Evolutionary conservation across 2,797 vertebrate genomes (phyloP), one percentile per base, ranked within the genome.

Genomic region (Takifugu ocellatus): DNA sequence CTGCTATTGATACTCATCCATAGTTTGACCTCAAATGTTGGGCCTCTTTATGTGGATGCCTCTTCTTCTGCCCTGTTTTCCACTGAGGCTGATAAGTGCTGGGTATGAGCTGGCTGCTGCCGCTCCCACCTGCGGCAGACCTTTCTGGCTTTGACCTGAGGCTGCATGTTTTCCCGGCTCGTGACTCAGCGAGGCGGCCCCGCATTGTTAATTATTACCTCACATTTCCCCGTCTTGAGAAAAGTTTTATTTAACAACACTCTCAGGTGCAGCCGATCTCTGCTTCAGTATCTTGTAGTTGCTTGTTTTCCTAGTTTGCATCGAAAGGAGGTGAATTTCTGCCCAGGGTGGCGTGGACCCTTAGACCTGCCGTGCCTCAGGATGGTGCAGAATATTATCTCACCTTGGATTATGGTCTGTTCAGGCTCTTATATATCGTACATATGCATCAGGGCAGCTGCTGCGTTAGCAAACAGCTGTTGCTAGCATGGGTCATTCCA

Each of bases 171-270:
- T 66, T 51, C 54, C 29, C 24, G 4, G n/a, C 46, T 54, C 52
- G 51, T 85, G 82, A 85, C 78, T 84, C 79, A 78, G 74, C 71
- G 64, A 59, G 36, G 51, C 11, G 24, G 44, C 31, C 42, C 51
- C 49, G 43, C 49, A 58, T 50, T 31, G 83, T 84, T 84, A 86
- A 88, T 86, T 16, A 85, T 82, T 86, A 75, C 49, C 81, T 59
- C 29, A 7, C 5, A 6, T 74, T 79, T 83, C 64, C 51, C 76
- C 55, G 26, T 61, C 43, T 59, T 5, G 36, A 39, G 36, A 39
- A 14, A 14, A 10, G 36, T 12, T 33, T 33, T 39, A 36, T 7
- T 26, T 7, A 26, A 26, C 26, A 54, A 16, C 33, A 14, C 3
- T 39, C 14, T 39, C 36, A 39, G 11, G 36, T 39, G 4, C 36